Evolutionary conservation across 1,140 invertebrate genomes (phyloP).

Genomic region (Papilio dardanus): DNA sequence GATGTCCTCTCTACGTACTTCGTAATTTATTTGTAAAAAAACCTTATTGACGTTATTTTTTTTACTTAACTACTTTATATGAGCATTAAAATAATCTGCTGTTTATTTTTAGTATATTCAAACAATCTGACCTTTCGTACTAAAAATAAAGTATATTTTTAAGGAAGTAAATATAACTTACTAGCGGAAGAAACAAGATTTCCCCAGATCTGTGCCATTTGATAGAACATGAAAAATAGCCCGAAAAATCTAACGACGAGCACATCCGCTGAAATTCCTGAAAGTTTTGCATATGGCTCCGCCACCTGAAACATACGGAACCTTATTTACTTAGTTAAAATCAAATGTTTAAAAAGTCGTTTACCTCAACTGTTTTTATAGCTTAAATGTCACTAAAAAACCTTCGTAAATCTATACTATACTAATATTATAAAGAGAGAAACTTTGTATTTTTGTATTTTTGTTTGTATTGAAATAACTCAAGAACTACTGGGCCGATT

Average conservation of each 20-base stretch:
- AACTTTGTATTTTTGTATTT: too few relatives aligned
- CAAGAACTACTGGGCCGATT: too few relatives aligned
- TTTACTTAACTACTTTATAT: too few relatives aligned
- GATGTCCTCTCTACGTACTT: too few relatives aligned
- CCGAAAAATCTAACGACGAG: slow-evolving; percentile 94
- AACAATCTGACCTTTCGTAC: background rate
- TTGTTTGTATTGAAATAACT: too few relatives aligned
- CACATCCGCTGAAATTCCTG: slow-evolving; percentile 85
- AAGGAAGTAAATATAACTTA: slow-evolving; percentile 62
- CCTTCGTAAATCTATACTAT: too few relatives aligned
- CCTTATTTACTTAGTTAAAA: too few relatives aligned
- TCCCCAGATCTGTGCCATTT: slow-evolving; percentile 96
- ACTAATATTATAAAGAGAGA: too few relatives aligned
- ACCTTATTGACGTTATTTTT: too few relatives aligned
- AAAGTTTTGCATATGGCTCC: slow-evolving; percentile 87
- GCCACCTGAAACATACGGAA: slow-evolving; percentile 77
- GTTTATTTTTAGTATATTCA: background rate
- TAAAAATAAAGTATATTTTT: background rate
- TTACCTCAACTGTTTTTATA: background rate
- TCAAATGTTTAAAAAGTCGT: background rate
- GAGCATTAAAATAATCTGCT: too few relatives aligned
- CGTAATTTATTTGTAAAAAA: too few relatives aligned
- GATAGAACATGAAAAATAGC: slow-evolving; percentile 96
- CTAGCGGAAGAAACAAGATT: slow-evolving; percentile 95
- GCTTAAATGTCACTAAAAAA: slow-evolving; percentile 19